Evolutionary conservation across 1,140 invertebrate species (phyloP).

Genomic region (Steinernema khuongi): DNA sequence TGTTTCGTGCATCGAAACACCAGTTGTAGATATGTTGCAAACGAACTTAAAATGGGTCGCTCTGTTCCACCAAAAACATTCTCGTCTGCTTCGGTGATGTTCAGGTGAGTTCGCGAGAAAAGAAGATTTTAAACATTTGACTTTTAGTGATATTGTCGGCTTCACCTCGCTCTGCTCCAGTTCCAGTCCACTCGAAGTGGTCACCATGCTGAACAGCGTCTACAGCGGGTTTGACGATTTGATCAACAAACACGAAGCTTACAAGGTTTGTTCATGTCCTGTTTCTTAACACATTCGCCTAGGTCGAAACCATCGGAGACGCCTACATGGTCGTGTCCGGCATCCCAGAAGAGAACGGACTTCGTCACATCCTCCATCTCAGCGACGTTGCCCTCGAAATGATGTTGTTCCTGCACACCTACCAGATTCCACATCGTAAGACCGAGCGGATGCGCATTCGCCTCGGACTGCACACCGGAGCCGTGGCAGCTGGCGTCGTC

Average conservation of each 20-base stretch:
- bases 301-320: constrained; percentile 94
- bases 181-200: constrained; percentile 56
- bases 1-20: constrained; percentile 1
- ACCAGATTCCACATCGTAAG: constrained; percentile 20
- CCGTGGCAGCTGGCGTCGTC: constrained; percentile 35
- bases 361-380: constrained; percentile 64
- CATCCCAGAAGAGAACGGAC: constrained; percentile 64
- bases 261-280: constrained; percentile 42
- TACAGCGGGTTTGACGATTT: constrained; percentile 57
- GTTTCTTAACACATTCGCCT: too few relatives aligned
- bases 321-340: constrained; percentile 82
- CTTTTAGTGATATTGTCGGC: constrained; percentile 82
- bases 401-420: constrained; percentile 25
- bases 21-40: constrained; percentile 38
- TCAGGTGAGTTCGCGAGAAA: constrained; percentile 22
- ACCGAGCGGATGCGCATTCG: constrained; percentile 20
- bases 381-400: constrained; percentile 62
- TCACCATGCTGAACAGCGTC: constrained; percentile 58
- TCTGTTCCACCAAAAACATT: constrained; percentile 41
- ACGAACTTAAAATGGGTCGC: constrained; percentile 36
- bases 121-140: too few relatives aligned
- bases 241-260: constrained; percentile 52
- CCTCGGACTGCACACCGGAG: constrained; percentile 32
- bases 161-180: constrained; percentile 65
- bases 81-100: constrained; percentile 34